phyloP scores from a whole-genome alignment of 2,113 vertebrate genomes.

The Acrocephalus arundinaceus region DNA sequence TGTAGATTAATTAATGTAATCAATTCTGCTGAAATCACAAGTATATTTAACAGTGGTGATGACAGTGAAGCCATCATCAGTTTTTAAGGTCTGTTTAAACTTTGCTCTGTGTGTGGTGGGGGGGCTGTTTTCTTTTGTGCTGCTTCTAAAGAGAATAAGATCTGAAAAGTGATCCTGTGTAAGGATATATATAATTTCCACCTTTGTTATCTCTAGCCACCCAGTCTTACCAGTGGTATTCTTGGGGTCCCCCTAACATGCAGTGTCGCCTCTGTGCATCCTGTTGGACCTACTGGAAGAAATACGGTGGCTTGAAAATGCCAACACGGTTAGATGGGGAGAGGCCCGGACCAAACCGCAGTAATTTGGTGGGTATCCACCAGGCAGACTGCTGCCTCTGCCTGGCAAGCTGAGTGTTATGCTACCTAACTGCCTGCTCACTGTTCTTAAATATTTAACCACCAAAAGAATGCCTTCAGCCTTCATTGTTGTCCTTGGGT shows the following conservation, averaged over 20 bases:
- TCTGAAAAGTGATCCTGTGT: slow-evolving; percentile 67
- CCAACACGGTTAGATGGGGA: slow-evolving; percentile 95
- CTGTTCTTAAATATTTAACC: slow-evolving; percentile 12
- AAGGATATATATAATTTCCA: slow-evolving; percentile 77
- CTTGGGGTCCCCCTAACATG: slow-evolving; percentile 98
- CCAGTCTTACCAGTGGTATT: slow-evolving; percentile 99
- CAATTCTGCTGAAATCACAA: background rate
- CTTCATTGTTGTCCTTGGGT: background rate
- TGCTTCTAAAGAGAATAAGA: slow-evolving; percentile 39
- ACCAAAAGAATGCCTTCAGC: background rate
- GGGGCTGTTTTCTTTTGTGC: background rate
- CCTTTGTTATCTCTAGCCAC: slow-evolving; percentile 85
- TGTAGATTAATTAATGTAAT: background rate
- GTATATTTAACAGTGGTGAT: background rate
- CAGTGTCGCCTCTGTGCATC: slow-evolving; percentile 96
- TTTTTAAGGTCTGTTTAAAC: background rate
- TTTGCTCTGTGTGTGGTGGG: background rate
- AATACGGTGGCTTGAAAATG: slow-evolving; percentile 99
- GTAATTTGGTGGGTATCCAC: slow-evolving; percentile 81
- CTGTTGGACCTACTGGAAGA: slow-evolving; percentile 99
- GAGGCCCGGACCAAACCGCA: slow-evolving; percentile 94
- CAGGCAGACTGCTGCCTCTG: background rate
- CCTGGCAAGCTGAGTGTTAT: background rate
- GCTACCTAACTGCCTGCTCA: background rate
- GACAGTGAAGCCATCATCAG: background rate